These are phyloP conservation scores for Alouatta caraya DNA, from an alignment of 2,797 vertebrate species.

Conservation along the genomic window DNA sequence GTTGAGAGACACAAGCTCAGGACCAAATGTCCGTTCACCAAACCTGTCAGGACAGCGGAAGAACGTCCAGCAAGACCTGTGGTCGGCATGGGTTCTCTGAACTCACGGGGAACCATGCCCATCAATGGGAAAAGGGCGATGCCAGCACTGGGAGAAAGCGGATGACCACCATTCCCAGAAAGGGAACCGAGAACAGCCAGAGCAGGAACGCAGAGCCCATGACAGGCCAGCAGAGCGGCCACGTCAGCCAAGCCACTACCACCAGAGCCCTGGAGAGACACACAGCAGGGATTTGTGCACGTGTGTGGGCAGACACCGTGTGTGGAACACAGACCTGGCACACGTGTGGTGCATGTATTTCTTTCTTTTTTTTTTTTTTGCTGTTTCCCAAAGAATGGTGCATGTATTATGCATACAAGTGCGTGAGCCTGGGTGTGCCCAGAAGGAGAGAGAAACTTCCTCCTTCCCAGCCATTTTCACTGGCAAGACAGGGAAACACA, in stretches of 20 bases:
- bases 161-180: neutral
- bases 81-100: neutral
- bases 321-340: neutral
- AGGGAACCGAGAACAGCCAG: neutral
- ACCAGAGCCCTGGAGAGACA: neutral
- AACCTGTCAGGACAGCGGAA: no score
- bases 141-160: rapidly evolving
- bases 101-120: neutral
- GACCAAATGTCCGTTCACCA: neutral
- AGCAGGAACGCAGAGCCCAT: neutral
- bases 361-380: no score
- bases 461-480: neutral
- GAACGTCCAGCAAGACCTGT: neutral
- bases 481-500: neutral
- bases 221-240: neutral
- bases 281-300: rapidly evolving
- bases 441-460: neutral
- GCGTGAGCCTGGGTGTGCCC: neutral
- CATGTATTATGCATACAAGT: no score
- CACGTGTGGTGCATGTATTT: no score
- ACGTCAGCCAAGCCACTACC: rapidly evolving
- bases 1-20: neutral
- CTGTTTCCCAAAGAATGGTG: no score
- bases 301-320: no score
- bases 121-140: neutral